Conservation (phyloP, 2,888 invertebrate species). For the Sesia bembeciformis region DNA sequence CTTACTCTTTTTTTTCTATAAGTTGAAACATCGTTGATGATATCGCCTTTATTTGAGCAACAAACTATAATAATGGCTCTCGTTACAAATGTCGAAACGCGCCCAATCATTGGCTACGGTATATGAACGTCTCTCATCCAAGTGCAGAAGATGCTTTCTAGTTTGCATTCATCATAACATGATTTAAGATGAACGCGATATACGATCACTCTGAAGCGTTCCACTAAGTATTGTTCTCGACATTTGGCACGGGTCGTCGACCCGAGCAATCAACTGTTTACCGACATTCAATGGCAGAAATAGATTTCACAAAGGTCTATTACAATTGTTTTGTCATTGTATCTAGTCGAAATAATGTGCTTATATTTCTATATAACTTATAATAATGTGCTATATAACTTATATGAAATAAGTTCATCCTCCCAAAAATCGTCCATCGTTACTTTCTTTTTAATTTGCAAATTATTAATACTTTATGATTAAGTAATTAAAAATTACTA, state of each 20-base stretch:
- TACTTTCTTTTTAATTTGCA: too few species aligned
- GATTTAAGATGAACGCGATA: slow-evolving; percentile 34
- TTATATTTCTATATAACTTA: too few species aligned
- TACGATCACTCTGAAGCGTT: slow-evolving; percentile 34
- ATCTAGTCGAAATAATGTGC: too few species aligned
- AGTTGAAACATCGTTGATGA: too few species aligned
- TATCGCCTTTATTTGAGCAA: slow-evolving; percentile 8
- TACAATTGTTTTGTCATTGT: too few species aligned
- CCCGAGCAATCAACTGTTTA: slow-evolving; percentile 49
- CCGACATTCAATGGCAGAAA: slow-evolving; percentile 34
- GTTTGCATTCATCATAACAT: slow-evolving; percentile 24
- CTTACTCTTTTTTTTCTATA: too few species aligned
- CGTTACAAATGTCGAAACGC: slow-evolving; percentile 17
- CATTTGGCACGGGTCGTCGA: slow-evolving; percentile 58
- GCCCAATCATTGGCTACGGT: slow-evolving; percentile 11
- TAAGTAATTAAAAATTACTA: too few species aligned
- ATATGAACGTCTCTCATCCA: not conserved
- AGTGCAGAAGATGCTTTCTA: slow-evolving; percentile 17
- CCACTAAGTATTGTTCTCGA: slow-evolving; percentile 59
- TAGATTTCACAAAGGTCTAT: slow-evolving; percentile 20
- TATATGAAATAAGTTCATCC: too few species aligned
- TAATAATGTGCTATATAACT: too few species aligned
- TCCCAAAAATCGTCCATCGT: too few species aligned
- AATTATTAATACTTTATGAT: too few species aligned
- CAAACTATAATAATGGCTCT: slow-evolving; percentile 12